Percentiles rank a stretch among this genome's conserved stretches.
Evolutionary conservation across 2,113 vertebrate genomes (phyloP).

Genomic region (Paradisaea rubra): DNA sequence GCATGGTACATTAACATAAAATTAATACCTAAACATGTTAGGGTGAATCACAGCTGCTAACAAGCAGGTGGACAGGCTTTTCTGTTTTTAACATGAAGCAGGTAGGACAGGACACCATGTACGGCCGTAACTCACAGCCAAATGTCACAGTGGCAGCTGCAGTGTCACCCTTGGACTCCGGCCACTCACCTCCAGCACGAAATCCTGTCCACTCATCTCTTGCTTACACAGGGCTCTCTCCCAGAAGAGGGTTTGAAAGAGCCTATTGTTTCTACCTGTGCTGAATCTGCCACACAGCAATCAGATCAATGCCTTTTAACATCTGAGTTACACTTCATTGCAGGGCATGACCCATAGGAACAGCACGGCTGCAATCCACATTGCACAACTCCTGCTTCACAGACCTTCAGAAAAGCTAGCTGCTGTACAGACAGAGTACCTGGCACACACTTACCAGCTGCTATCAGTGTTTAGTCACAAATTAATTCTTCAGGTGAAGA

Average conservation of each 20-base stretch:
- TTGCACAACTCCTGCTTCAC: background rate
- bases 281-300: background rate
- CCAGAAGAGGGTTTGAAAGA: background rate
- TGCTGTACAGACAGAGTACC: background rate
- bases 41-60: background rate
- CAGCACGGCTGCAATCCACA: background rate
- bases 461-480: background rate
- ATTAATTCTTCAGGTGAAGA: background rate
- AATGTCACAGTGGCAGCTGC: accelerated
- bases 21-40: background rate
- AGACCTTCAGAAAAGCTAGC: background rate
- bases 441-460: background rate
- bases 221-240: background rate
- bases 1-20: background rate
- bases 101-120: background rate
- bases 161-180: accelerated
- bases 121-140: background rate
- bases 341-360: background rate
- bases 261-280: background rate
- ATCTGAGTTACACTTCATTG: background rate
- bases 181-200: background rate
- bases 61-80: background rate
- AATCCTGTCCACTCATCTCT: background rate
- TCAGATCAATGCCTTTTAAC: background rate
- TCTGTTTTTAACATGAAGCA: background rate